A percentile compares a stretch with the other conserved stretches of the same genome.
These are phyloP conservation scores for Acleris literana DNA, from an alignment of 2,888 invertebrate genomes.

Conservation along the genomic window DNA sequence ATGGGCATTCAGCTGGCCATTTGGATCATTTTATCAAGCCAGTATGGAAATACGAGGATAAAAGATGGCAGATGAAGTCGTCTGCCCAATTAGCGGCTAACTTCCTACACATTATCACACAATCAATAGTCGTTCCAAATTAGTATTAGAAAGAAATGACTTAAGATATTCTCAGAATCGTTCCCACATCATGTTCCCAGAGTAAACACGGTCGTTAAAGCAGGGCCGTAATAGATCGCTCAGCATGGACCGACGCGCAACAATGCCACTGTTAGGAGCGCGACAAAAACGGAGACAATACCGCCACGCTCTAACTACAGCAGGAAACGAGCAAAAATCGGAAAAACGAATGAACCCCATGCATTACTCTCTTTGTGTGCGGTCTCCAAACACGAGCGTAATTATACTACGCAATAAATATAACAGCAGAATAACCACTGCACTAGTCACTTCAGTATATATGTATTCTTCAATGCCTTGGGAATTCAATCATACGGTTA, in stretches of 20 bases:
- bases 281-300: constrained; percentile 63
- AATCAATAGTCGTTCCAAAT: constrained; percentile 20
- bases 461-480: constrained; percentile 1
- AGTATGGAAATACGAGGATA: constrained; percentile 58
- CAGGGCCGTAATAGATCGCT: constrained; percentile 39
- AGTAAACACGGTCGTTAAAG: constrained; percentile 36
- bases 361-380: constrained; percentile 19
- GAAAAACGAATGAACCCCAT: constrained; percentile 43
- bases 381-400: neutral
- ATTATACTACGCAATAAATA: constrained; percentile 7
- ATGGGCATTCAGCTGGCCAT: constrained; percentile 59
- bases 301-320: constrained; percentile 54
- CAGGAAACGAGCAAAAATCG: constrained; percentile 62
- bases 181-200: constrained; percentile 35
- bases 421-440: neutral
- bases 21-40: constrained; percentile 62
- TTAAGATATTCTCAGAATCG: constrained; percentile 31
- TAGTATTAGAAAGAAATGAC: constrained; percentile 32
- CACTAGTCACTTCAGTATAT: neutral
- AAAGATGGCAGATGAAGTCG: constrained; percentile 8
- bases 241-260: constrained; percentile 46
- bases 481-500: constrained; percentile 12
- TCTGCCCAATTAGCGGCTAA: neutral
- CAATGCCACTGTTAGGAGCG: constrained; percentile 51
- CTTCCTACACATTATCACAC: constrained; percentile 34